Evolutionary conservation across 2,888 invertebrate genomes (phyloP).

Genomic region (Linnaemya vulpina): DNA sequence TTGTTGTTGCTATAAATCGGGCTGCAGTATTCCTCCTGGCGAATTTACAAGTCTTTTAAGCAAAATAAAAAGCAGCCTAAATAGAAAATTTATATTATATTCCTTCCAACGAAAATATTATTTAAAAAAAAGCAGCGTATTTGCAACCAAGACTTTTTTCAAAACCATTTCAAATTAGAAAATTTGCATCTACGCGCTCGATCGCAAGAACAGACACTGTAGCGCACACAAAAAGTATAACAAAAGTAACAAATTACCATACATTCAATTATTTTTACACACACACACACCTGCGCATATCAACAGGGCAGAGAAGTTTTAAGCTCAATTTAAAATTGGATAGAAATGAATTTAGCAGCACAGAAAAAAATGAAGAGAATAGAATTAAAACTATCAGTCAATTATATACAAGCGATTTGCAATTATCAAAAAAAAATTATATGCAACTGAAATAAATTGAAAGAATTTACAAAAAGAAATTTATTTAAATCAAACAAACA

Average conservation of each 20-base stretch:
- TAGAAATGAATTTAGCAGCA: slow-evolving; percentile 5
- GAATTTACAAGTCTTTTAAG: too few relatives aligned
- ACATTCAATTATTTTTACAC: not conserved
- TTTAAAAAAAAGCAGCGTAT: too few relatives aligned
- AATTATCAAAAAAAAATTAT: slow-evolving; percentile 1
- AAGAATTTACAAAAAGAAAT: not conserved
- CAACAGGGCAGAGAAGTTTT: not conserved
- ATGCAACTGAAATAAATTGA: not conserved
- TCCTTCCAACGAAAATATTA: too few relatives aligned
- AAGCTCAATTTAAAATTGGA: not conserved
- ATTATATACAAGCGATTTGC: slow-evolving; percentile 12
- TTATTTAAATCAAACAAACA: not conserved
- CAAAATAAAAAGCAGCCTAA: too few relatives aligned
- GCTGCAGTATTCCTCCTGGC: too few relatives aligned
- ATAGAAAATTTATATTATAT: too few relatives aligned
- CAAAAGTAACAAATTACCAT: not conserved
- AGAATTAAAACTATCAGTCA: not conserved
- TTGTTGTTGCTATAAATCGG: too few relatives aligned
- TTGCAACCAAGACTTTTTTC: too few relatives aligned
- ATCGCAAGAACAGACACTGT: too few relatives aligned
- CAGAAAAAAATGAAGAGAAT: not conserved
- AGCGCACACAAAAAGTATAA: not conserved
- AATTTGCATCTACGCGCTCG: too few relatives aligned
- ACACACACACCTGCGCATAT: not conserved
- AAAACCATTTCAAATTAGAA: too few relatives aligned